phyloP scores from a whole-genome alignment of 1,140 invertebrate species.

The Calliopsis andreniformis region DNA sequence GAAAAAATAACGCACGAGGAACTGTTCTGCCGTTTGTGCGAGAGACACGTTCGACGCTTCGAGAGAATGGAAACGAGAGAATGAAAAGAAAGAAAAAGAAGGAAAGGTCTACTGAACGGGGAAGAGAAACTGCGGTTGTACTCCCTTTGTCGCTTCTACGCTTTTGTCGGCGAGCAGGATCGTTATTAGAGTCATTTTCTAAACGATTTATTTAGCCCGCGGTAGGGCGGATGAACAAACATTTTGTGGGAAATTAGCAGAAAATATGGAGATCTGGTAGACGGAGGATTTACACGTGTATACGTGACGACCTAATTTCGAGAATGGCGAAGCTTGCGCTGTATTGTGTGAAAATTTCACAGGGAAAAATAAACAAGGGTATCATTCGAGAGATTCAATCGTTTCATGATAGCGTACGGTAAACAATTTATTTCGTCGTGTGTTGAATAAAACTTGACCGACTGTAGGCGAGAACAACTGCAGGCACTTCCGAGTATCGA shows the following conservation, averaged over 20 bases:
- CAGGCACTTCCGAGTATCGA: conserved; percentile 37
- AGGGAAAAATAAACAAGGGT: conserved; percentile 19
- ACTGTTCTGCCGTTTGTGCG: conserved; percentile 35
- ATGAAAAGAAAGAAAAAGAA: not conserved
- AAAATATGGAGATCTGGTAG: not conserved
- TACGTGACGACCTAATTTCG: too few species aligned
- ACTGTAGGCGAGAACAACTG: conserved; percentile 26
- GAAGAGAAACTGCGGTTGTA: conserved; percentile 10
- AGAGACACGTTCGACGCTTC: conserved; percentile 49
- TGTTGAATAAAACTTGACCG: not conserved
- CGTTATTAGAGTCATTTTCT: conserved; percentile 39
- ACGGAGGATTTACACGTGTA: too few species aligned
- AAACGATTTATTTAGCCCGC: conserved; percentile 48
- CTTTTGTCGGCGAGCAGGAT: conserved; percentile 19
- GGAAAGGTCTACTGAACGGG: conserved; percentile 11
- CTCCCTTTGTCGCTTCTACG: conserved; percentile 15
- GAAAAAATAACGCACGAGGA: conserved; percentile 58
- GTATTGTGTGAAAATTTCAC: not conserved
- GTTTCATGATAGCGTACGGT: not conserved
- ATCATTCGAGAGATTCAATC: conserved; percentile 49
- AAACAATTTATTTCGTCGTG: conserved; percentile 1
- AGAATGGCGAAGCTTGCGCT: not conserved
- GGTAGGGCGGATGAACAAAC: not conserved
- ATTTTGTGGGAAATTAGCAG: not conserved
- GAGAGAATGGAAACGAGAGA: conserved; percentile 52